A percentile compares a stretch with the other conserved stretches of the same genome.
Conservation (phyloP, 2,888 invertebrate species). For the Ophion costatus region DNA sequence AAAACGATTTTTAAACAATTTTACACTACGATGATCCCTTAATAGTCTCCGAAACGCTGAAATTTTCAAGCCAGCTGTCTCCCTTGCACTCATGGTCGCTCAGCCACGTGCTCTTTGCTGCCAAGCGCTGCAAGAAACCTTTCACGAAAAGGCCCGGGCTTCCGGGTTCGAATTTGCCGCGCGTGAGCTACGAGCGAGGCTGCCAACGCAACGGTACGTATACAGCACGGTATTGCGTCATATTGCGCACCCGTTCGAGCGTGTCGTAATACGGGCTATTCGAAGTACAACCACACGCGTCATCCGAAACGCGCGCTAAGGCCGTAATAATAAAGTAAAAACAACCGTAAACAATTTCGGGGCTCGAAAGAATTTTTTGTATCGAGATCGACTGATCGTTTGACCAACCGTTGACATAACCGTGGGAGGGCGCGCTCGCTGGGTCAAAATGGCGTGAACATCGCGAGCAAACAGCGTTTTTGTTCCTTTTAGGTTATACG, state of each 20-base stretch:
- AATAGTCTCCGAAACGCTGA: neutral
- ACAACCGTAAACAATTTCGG: neutral
- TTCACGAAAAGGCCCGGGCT: neutral
- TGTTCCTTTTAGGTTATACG: constrained; percentile 76
- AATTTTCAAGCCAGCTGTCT: neutral
- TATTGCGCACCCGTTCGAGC: constrained; percentile 77
- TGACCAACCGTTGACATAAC: constrained; percentile 75
- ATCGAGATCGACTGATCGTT: constrained; percentile 42
- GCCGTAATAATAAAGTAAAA: constrained; percentile 34
- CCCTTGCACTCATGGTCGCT: neutral
- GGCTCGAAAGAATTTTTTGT: neutral
- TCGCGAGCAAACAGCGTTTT: constrained; percentile 41
- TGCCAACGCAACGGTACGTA: constrained; percentile 70
- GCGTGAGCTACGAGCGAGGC: constrained; percentile 53
- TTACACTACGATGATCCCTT: too few species aligned
- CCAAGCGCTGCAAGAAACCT: neutral
- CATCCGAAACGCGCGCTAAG: constrained; percentile 22
- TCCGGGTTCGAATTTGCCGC: constrained; percentile 65
- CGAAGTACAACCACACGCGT: constrained; percentile 70
- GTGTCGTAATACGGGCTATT: constrained; percentile 65
- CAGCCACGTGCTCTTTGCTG: neutral
- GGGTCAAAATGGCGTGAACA: constrained; percentile 80
- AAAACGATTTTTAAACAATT: too few species aligned
- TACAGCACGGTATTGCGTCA: constrained; percentile 74
- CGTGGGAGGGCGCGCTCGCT: constrained; percentile 73